Base-by-base conservation (phyloP, 2,797 vertebrate genomes). In the Danio aesculapii region DNA sequence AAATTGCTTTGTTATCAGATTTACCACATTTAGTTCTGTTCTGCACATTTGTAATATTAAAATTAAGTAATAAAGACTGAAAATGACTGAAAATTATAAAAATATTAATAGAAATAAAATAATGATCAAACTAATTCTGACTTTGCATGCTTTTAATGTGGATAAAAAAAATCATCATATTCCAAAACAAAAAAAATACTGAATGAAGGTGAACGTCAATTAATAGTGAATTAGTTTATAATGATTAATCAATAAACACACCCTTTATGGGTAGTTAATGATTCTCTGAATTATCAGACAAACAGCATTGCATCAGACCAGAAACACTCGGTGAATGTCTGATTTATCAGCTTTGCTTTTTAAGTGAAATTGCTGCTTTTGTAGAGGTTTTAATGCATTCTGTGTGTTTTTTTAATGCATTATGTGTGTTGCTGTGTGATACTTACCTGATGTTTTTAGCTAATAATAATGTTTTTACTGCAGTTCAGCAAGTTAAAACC, bases 301-400 rank as follows among this genome's bases (percentile, higher is more conserved):
- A 49, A 47, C 52, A 70, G 21, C 16, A 8, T 62, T 59, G 53
- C 64, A 59, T 77, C 53, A 62, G 21, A 19, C 13, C 14, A 21
- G 55, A 72, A 21, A 9, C 70, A 16, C 41, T 73, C 30, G 3
- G 5, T 16, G 14, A 13, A 41, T 5, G 3, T 2, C 13, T 17
- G 39, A 68, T 70, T 70, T 12, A 52, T 52, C 55, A 16, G 13
- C 39, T 75, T 64, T 17, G 30, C 39, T 76, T 53, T 21, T 14
- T 0, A 16, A 70, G 46, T 50, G 6, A 79, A 70, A 43, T 5
- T 0, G 13, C 52, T 14, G 5, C 47, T 44, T 50, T 71, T 50
- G 6, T 16, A n/a, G 43, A 62, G 73, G 43, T 50, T 19, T 14
- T 12, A 21, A 14, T 21, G 55, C 21, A n/a, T 30, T 30, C 30